Base-by-base conservation (phyloP, 2,797 vertebrate species). In the Tauraco hartlaubi region DNA sequence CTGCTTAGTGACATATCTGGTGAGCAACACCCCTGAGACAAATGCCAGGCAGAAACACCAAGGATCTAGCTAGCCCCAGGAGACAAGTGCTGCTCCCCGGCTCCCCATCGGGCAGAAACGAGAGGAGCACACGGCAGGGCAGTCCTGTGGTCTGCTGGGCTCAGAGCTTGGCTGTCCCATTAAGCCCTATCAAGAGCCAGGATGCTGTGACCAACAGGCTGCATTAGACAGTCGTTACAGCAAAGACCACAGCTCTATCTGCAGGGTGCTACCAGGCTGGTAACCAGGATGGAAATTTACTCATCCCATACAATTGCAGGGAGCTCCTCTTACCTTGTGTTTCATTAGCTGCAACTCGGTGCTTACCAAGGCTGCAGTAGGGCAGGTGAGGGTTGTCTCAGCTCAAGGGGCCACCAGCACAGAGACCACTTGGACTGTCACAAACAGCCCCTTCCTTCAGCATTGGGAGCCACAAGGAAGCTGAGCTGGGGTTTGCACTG, bases 1-100 rank as follows among this genome's bases (percentile, higher is more conserved):
- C 85, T 95, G 68, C 92, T 95, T 77, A 89, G 85, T 54, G 61
- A 91, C 75, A 55, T 66, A 90, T 63, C 91, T 90, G 69, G 59
- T 39, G 54, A 94, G 81, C 78, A 85, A 69, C 37, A 43, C 25
- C 75, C 56, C 39, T 8, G 64, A 84, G 71, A 79, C 1, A 9
- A 91, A 74, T 85, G 83, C 66, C 77, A 69, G 44, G 37, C 55
- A 95, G 79, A 69, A 85, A 66, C 48, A 79, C 8, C 73, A 25
- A 2, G 2, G 6, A 44, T 29, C 28, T 1, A 12, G 48, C 7
- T 11, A 63, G 66, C 28, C 41, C 56, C 12, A 22, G 67, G 15
- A 90, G 46, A 51, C 3, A 18, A 63, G 19, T 9, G 46, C 49
- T 80, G 72, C 49, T 91, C 68, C 55, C 39, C 55, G 69, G 49